Percentiles rank a stretch among this genome's conserved stretches.
These are phyloP conservation scores for Ibidorhyncha struthersii DNA, from an alignment of 2,113 vertebrate genomes.

Conservation along the genomic window DNA sequence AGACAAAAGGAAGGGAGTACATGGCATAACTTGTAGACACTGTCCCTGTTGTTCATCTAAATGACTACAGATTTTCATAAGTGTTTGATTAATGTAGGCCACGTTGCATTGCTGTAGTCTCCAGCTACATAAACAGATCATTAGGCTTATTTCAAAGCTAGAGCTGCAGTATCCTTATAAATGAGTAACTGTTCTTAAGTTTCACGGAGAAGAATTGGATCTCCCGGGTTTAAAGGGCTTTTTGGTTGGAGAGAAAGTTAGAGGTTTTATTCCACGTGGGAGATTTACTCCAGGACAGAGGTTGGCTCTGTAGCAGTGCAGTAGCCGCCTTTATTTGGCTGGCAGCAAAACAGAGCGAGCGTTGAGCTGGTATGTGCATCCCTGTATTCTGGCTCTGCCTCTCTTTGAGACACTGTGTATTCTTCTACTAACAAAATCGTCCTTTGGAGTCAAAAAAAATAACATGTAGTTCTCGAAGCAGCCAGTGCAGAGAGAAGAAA, in stretches of 20 bases:
- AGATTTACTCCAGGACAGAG: not conserved
- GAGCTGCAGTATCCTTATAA: not conserved
- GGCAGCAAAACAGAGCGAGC: not conserved
- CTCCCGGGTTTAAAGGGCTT: not conserved
- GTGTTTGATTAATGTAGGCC: not conserved
- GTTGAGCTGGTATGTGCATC: not conserved
- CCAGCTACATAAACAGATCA: not conserved
- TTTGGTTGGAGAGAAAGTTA: not conserved
- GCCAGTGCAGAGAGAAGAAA: not conserved
- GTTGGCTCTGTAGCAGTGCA: not conserved
- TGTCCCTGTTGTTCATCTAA: not conserved
- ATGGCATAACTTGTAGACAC: not conserved
- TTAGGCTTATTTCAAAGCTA: not conserved
- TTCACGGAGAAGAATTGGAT: not conserved
- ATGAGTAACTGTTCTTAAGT: not conserved
- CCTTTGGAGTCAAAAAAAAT: not conserved
- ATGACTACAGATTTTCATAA: not conserved
- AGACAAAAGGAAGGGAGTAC: not conserved
- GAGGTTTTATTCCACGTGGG: not conserved
- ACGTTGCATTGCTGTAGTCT: not conserved
- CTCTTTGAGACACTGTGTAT: no score
- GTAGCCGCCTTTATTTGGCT: not conserved
- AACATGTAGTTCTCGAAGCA: rapidly evolving
- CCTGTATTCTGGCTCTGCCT: not conserved
- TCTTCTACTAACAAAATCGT: not conserved